Percentiles rank a stretch among this genome's conserved stretches.
phyloP scores from a whole-genome alignment of 1,140 invertebrate species.

The Drosophila yakuba region DNA sequence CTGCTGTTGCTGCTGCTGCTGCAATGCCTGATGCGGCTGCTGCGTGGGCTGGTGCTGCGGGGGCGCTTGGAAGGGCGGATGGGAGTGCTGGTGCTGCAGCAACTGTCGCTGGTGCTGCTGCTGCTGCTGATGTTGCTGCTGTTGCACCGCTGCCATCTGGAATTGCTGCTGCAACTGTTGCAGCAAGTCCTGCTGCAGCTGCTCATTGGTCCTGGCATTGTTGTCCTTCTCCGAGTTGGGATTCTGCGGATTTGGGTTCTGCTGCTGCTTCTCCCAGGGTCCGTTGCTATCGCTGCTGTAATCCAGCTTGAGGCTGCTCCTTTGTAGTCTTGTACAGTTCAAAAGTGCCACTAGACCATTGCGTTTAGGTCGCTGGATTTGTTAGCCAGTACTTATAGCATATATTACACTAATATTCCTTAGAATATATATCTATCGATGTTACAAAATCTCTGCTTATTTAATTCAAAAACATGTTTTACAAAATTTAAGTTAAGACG shows the following conservation, averaged over 20 bases:
- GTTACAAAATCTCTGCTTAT: too few species aligned
- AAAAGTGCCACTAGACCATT: slow-evolving; percentile 3
- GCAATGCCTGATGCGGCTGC: slow-evolving; percentile 41
- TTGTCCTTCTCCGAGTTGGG: slow-evolving; percentile 21
- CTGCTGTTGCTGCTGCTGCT: slow-evolving; percentile 33
- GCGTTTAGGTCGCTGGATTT: neutral
- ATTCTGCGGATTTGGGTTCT: slow-evolving; percentile 43
- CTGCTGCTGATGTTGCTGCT: slow-evolving; percentile 38
- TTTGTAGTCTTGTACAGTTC: neutral
- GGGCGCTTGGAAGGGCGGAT: slow-evolving; percentile 64
- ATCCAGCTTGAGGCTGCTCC: slow-evolving; percentile 74
- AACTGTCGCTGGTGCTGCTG: slow-evolving; percentile 44
- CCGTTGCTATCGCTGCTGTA: slow-evolving; percentile 75
- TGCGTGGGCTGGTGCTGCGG: slow-evolving; percentile 56
- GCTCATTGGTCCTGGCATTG: slow-evolving; percentile 51
- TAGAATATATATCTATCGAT: too few species aligned
- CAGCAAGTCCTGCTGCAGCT: slow-evolving; percentile 70
- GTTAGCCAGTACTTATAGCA: neutral
- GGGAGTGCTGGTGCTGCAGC: slow-evolving; percentile 67
- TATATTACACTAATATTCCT: neutral
- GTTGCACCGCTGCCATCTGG: slow-evolving; percentile 64
- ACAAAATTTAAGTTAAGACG: too few species aligned
- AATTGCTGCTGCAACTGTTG: slow-evolving; percentile 70
- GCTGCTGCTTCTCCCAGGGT: slow-evolving; percentile 79
- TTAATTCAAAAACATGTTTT: too few species aligned